Evolutionary conservation across 2,797 vertebrate genomes (phyloP), one percentile per base, ranked within the genome.

Genomic region (Melanotaenia parkinsoni): DNA sequence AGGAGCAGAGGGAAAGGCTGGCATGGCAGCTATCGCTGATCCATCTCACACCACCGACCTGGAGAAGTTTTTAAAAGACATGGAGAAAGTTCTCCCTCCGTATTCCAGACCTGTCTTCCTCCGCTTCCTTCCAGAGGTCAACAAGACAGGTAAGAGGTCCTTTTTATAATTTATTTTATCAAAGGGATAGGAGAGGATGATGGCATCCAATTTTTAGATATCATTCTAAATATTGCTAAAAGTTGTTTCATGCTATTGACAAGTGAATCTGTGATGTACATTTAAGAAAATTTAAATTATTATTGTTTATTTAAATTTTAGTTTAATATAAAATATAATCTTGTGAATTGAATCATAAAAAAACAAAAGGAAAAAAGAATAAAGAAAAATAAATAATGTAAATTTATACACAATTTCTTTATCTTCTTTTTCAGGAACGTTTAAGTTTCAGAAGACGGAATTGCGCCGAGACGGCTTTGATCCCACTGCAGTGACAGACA

Each of bases 391-490:
- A 14, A 16, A 14, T 40, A 4, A 58, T 26, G 11, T 9, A 10
- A 35, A 35, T 22, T 18, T 47, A 8, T 59, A 18, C 2, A 10
- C 54, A 5, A 26, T 50, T 14, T 58, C 35, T 64, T 58, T 58
- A 0, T 47, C 75, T 7, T 70, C 6, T 63, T 26, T 63, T 59
- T 20, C 89, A 99, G 98, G 96, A 80, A 99, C 98, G 18, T 99
- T 96, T 84, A 99, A 99, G 89, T 97, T 98, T 90, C 98, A 98
- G 94, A 99, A 99, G 94, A 93, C 88, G 3, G 96, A 98, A 0
- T 86, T 99, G 89, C 94, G 96, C 22, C 96, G 95, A 74, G 96
- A 98, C 3, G 94, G 96, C 66, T 99, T 98, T 3, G 86, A 98
- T 82, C 97, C 96, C 0, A 1, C 65, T 0, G 10, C 86, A 0